Base-by-base conservation (phyloP, 2,113 vertebrate species). In the Ifrita kowaldi region DNA sequence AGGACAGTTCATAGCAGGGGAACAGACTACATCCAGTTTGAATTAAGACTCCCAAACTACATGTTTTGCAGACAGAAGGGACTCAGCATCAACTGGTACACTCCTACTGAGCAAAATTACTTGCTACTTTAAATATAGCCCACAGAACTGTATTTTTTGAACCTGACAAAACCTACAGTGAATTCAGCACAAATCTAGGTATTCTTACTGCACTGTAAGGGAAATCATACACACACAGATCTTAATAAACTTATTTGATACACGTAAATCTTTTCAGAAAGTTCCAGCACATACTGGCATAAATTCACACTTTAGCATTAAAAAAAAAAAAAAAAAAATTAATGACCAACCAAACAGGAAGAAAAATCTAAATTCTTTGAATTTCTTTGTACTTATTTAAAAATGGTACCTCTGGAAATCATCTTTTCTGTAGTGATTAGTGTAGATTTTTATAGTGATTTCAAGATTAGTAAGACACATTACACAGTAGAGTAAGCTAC, bases 101-200 rank as follows among this genome's bases (percentile, higher is more conserved):
- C 33, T 92, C 88, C 94, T 84, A 92, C 86, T 70, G 86, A 93
- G 92, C 6, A 90, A 92, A 94, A 95, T 94, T 79, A 88, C 71
- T 95, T 74, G 68, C 46, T 92, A 77, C 67, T 90, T 67, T 86
- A 93, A 97, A 94, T 92, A 86, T 77, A 94, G 78, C 67, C 70
- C 78, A 90, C 47, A 84, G 64, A 87, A 87, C 11, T 47, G n/a
- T 33, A 65, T 62, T 92, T 92, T 93, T 88, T 84, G 60, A 84
- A 62, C 30, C 50, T 93, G 60, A 85, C 39, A 83, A 76, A 94
- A 59, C 3, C 30, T 41, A 63, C 59, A 59, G 68, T 41, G 47
- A 91, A 75, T 82, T 77, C 63, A 75, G 60, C 77, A 63, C 39
- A 82, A 60, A 55, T 18, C 47, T 68, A 50, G 26, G 62, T 60